phyloP scores from a whole-genome alignment of 2,888 invertebrate genomes.

The Xiphydria camelus region DNA sequence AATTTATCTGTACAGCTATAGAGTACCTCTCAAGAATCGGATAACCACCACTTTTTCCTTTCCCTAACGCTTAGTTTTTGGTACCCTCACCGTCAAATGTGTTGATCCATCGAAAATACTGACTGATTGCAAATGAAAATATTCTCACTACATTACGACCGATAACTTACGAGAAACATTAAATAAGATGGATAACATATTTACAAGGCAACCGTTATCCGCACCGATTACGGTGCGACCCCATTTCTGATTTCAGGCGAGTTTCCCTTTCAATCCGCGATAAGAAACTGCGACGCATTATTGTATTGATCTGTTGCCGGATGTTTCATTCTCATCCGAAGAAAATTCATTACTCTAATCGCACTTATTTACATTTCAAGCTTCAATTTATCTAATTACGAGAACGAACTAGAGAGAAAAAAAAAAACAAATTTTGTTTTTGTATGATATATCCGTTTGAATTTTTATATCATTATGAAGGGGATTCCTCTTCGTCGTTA shows the following conservation, averaged over 20 bases:
- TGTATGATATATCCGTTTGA: too few relatives aligned
- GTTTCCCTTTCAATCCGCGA: too few relatives aligned
- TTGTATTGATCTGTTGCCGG: too few relatives aligned
- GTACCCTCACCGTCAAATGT: conserved; percentile 10
- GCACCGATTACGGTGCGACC: conserved; percentile 4
- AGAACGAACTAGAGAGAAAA: too few relatives aligned
- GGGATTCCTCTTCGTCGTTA: too few relatives aligned
- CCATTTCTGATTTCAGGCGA: background rate
- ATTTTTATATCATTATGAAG: too few relatives aligned
- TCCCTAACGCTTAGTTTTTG: conserved; percentile 5
- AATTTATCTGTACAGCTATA: conserved; percentile 22
- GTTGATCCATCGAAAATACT: conserved; percentile 10
- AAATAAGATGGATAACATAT: background rate
- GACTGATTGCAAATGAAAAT: conserved; percentile 11
- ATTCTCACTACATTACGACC: conserved; percentile 11
- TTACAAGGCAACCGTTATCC: conserved; percentile 1
- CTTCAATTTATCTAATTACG: too few relatives aligned
- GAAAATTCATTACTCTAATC: too few relatives aligned
- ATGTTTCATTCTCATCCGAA: too few relatives aligned
- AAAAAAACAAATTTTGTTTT: too few relatives aligned
- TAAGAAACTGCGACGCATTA: too few relatives aligned
- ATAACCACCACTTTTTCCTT: background rate
- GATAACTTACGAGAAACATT: conserved; percentile 3
- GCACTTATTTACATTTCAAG: too few relatives aligned
- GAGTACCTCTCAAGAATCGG: conserved; percentile 13